A percentile compares a stretch with the other conserved stretches of the same genome.
Evolutionary conservation across 2,113 vertebrate species (phyloP).

Genomic region (Salvator merianae): DNA sequence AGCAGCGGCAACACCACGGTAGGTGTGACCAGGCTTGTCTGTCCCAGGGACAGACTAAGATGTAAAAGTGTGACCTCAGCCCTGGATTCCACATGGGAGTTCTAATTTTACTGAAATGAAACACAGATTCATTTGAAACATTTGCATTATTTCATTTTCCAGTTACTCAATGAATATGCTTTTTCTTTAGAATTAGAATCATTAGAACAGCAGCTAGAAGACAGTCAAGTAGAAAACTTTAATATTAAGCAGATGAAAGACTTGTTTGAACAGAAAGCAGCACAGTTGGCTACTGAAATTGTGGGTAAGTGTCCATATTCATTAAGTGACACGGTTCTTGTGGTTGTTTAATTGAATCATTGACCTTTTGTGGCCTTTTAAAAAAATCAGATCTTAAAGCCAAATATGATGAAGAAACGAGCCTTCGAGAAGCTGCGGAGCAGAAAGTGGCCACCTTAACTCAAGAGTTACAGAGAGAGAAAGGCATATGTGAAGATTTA

Average conservation of each 20-base stretch:
- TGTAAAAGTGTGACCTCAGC: too few species aligned
- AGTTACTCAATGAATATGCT: constrained; percentile 44
- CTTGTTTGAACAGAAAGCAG: constrained; percentile 97
- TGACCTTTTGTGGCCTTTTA: constrained; percentile 27
- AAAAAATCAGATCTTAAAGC: constrained; percentile 88
- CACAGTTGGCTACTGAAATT: constrained; percentile 94
- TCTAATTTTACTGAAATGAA: too few species aligned
- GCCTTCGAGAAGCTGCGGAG: constrained; percentile 86
- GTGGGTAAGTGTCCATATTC: constrained; percentile 83
- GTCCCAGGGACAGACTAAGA: too few species aligned
- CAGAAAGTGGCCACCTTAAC: constrained; percentile 80
- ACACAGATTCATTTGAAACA: background rate
- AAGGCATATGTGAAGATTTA: constrained; percentile 80
- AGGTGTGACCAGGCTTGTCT: too few species aligned
- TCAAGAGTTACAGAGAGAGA: constrained; percentile 85
- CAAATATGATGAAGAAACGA: constrained; percentile 93
- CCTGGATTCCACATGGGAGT: too few species aligned
- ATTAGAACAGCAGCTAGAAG: constrained; percentile 89
- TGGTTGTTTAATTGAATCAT: constrained; percentile 23
- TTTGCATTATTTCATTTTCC: constrained; percentile 19
- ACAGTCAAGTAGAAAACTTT: constrained; percentile 94
- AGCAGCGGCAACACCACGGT: too few species aligned
- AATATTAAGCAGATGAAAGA: constrained; percentile 99
- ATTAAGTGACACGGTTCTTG: background rate
- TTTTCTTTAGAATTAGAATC: constrained; percentile 77